These are phyloP conservation scores for Chelonia mydas DNA, from an alignment of 2,797 vertebrate genomes.

Conservation along the genomic window DNA sequence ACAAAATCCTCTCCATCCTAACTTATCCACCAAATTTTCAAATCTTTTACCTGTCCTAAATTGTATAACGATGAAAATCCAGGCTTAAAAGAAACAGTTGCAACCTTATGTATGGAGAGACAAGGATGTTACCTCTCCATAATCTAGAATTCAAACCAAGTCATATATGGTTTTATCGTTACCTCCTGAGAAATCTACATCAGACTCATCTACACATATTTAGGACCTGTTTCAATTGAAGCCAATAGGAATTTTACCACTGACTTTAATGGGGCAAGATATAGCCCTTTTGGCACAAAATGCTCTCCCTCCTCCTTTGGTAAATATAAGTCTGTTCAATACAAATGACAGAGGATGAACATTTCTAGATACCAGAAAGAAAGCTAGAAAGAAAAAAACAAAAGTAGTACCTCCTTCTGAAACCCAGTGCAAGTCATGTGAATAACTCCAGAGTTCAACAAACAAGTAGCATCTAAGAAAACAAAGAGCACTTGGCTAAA, in stretches of 20 bases:
- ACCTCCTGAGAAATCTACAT: fast-evolving
- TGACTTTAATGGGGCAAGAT: background rate
- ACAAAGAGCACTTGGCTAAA: background rate
- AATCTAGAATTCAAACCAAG: background rate
- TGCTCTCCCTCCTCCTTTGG: background rate
- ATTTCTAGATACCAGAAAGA: background rate
- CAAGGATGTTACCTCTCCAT: background rate
- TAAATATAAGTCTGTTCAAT: background rate
- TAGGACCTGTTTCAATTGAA: background rate
- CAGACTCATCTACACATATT: background rate
- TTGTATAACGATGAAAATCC: background rate
- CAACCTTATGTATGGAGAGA: fast-evolving
- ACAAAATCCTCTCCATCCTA: background rate
- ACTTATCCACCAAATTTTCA: background rate
- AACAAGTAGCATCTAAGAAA: conserved; percentile 90
- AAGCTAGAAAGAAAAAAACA: background rate
- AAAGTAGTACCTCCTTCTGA: conserved; percentile 91
- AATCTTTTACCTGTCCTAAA: background rate
- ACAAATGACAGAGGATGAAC: background rate
- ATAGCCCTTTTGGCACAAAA: background rate
- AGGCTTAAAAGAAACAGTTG: background rate
- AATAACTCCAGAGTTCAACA: conserved; percentile 91
- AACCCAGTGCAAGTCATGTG: conserved; percentile 93
- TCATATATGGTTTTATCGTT: background rate
- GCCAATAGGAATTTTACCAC: background rate